Base-by-base conservation (phyloP, 2,113 vertebrate genomes). In the Vidua macroura region DNA sequence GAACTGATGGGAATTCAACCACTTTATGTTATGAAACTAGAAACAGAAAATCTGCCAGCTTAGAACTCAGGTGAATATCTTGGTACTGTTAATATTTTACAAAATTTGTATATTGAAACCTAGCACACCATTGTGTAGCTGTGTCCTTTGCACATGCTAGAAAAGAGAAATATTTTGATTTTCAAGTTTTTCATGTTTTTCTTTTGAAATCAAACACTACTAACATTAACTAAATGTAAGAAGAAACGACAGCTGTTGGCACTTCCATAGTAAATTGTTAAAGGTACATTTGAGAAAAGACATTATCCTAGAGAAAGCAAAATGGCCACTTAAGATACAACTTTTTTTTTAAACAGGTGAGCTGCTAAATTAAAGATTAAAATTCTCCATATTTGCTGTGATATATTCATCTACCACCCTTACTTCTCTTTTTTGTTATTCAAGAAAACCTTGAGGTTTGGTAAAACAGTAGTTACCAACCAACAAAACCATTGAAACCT, bases 1-100 rank as follows among this genome's bases (percentile, higher is more conserved):
- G 62, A 94, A 92, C 33, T 25, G 2, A 89, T 76, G 64, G 74
- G 67, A 97, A 96, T 86, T 93, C 85, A 90, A 52, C 41, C n/a
- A 56, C 43, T 95, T 86, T 59, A 70, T 58, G 23, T 90, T 94
- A 86, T 67, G 22, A 94, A 89, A 92, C 70, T 46, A 90, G 74
- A 94, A 93, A 44, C 31, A 87, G 9, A 79, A 74, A 88, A 53
- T 17, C 67, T 91, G 33, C 59, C 64, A 82, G 49, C n/a, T 86
- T 87, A 76, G 51, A 87, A 96, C 25, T 67, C 59, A 37, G 39
- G 35, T 46, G 85, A 95, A 81, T 87, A 81, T 60, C 66, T 80
- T 75, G 14, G 48, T 74, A 51, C 27, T 51, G 22, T 28, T 48
- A 81, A 64, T 48, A 66, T 62, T 77, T 95, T 43, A 37, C 8